A percentile compares a stretch with the other conserved stretches of the same genome.
These are phyloP conservation scores for Enteromius thamalakanensis DNA, from an alignment of 2,797 vertebrate genomes.

Conservation along the genomic window DNA sequence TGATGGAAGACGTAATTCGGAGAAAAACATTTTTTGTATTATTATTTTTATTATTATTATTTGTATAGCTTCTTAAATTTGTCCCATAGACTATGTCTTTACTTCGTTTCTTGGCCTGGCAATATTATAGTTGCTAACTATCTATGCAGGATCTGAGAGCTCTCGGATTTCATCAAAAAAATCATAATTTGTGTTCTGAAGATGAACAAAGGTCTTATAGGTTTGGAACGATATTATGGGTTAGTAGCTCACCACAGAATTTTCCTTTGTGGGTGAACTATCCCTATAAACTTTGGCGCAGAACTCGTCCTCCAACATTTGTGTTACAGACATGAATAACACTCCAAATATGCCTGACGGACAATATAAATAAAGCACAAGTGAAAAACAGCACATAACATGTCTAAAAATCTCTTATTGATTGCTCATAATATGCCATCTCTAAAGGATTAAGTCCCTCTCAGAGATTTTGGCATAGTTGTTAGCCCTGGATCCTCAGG, in stretches of 20 bases:
- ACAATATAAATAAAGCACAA: background rate
- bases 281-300: background rate
- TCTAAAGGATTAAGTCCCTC: background rate
- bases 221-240: background rate
- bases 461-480: constrained; percentile 23
- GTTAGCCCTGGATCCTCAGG: constrained; percentile 6
- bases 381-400: background rate
- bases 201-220: background rate
- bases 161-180: background rate
- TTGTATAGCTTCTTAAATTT: background rate
- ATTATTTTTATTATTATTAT: background rate
- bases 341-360: background rate
- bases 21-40: background rate
- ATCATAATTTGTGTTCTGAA: background rate
- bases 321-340: background rate
- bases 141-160: background rate
- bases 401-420: background rate
- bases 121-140: background rate
- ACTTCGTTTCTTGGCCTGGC: background rate
- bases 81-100: background rate
- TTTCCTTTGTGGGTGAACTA: background rate
- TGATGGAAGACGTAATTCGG: background rate
- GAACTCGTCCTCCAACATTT: background rate
- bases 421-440: background rate
- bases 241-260: background rate